Evolutionary conservation across 2,797 vertebrate genomes (phyloP).

Genomic region (Leptodactylus fallax): DNA sequence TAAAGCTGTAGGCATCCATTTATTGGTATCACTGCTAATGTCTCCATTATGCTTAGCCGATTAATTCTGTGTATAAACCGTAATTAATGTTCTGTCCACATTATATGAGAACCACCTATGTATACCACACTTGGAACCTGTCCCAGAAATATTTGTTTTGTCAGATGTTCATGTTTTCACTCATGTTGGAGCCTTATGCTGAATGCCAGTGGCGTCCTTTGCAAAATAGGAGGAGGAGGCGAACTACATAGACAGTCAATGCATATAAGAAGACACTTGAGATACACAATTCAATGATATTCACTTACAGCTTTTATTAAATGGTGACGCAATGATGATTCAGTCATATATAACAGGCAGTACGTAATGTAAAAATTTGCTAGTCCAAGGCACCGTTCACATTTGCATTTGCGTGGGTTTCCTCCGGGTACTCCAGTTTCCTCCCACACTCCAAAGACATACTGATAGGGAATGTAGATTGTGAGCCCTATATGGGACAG

Average conservation of each 20-base stretch:
- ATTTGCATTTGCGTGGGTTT: too few relatives aligned
- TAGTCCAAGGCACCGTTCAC: too few relatives aligned
- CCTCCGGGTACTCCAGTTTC: too few relatives aligned
- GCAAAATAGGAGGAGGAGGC: neutral
- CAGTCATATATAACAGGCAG: too few relatives aligned
- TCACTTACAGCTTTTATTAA: too few relatives aligned
- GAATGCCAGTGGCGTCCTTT: neutral
- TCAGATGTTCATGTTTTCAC: constrained; percentile 7
- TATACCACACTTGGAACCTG: constrained; percentile 10
- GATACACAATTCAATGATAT: too few relatives aligned
- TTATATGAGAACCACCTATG: constrained; percentile 23
- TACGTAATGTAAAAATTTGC: too few relatives aligned
- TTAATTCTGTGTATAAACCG: constrained; percentile 13
- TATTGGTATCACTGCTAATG: constrained; percentile 3
- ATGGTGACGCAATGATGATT: too few relatives aligned
- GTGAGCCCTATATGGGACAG: too few relatives aligned
- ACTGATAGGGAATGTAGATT: too few relatives aligned
- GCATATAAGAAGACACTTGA: neutral
- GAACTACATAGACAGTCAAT: neutral
- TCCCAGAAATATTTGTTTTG: constrained; percentile 20
- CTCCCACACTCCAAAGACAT: too few relatives aligned
- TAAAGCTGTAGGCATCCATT: constrained; percentile 18
- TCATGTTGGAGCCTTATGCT: neutral
- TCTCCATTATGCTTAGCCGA: constrained; percentile 2
- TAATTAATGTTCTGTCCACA: constrained; percentile 32